Evolutionary conservation across 2,113 vertebrate species (phyloP), one percentile per base, ranked within the genome.

Genomic region (Butorides virescens): DNA sequence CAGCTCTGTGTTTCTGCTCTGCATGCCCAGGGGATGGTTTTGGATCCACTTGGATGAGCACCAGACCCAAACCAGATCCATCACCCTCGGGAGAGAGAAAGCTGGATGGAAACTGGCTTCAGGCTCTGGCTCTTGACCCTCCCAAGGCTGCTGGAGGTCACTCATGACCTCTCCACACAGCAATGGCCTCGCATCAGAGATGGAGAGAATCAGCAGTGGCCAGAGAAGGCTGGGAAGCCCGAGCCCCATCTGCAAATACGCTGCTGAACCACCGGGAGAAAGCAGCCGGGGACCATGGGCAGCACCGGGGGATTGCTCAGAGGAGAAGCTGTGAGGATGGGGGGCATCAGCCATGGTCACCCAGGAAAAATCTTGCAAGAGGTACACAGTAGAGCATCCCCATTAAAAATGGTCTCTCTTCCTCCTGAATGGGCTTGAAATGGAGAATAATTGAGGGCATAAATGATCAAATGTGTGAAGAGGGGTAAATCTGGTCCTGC

Each of bases 291-390:
- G 68, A 37, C 49, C n/a, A 15, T 1, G 3, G 61, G 37, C 47
- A 80, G 42, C 2, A 0, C 46, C 1, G 21, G 5, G 20, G 21
- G 10, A 36, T 55, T 0, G 1, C 59, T 52, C 0, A 0, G 72
- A 78, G 36, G 13, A 79, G 44, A 83, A 75, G 62, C 0, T 1
- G 19, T 30, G 58, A 85, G n/a, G 83, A 65, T 17, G 6, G 10
- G 18, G 27, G 14, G 3, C 18, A 61, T 55, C 79, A 74, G 36
- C 62, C 47, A 56, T 0, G 3, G 66, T 15, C 76, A 59, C 13
- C 8, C 56, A 63, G 13, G 26, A 49, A 47, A n/a, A n/a, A n/a
- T 15, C 26, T 36, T 71, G 56, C 44, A 74, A 47, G 34, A 74
- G 34, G 27, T 46, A 30, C 2, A 1, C 53, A 46, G 46, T 29